These are phyloP conservation scores for Microctonus aethiopoides DNA, from an alignment of 2,888 invertebrate species.

Conservation along the genomic window DNA sequence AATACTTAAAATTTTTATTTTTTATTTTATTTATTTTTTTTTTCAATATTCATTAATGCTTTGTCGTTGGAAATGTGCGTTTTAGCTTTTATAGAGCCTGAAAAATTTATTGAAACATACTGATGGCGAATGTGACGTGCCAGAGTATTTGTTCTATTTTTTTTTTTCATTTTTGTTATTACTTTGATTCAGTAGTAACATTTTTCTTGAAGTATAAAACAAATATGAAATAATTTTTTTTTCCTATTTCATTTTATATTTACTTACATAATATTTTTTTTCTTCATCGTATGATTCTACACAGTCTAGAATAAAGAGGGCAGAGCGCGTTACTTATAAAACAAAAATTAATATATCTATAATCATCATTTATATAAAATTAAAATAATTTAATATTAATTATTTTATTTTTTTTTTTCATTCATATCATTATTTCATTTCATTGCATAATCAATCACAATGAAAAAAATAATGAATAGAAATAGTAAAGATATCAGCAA, in stretches of 20 bases:
- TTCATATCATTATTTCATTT: constrained; percentile 30
- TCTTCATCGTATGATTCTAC: constrained; percentile 12
- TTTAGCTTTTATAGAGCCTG: constrained; percentile 28
- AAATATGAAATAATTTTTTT: constrained; percentile 1
- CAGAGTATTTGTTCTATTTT: constrained; percentile 15
- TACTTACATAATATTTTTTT: constrained; percentile 1
- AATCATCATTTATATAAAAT: too few relatives aligned
- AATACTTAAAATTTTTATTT: constrained; percentile 36
- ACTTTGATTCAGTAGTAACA: constrained; percentile 31
- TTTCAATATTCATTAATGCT: constrained; percentile 18
- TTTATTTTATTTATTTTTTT: constrained; percentile 12
- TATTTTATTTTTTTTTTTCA: constrained; percentile 9
- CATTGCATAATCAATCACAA: constrained; percentile 27
- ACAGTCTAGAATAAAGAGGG: constrained; percentile 60
- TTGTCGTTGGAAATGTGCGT: constrained; percentile 49
- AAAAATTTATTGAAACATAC: constrained; percentile 19
- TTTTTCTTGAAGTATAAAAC: constrained; percentile 23
- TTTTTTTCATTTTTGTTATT: background rate
- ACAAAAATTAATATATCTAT: constrained; percentile 23
- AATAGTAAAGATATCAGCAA: background rate
- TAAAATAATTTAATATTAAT: constrained; percentile 28
- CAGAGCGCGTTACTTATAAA: constrained; percentile 58
- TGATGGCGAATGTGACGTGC: constrained; percentile 48
- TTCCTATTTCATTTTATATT: background rate
- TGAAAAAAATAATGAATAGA: constrained; percentile 36